Base-by-base conservation (phyloP, 2,888 invertebrate genomes). In the Melinaea marsaeus region DNA sequence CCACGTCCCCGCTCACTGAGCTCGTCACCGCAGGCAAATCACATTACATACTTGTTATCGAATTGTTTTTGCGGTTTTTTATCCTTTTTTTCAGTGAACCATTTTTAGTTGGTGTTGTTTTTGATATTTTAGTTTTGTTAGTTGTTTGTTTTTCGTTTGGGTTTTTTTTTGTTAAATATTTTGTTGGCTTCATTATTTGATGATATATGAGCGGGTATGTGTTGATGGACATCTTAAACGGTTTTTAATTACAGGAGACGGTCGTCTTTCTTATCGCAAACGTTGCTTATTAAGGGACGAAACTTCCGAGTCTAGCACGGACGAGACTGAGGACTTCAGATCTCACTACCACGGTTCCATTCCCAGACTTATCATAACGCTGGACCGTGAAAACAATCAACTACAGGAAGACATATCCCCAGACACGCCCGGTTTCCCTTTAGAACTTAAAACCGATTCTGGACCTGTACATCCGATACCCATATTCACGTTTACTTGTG, bases 1-100 rank as follows among this genome's bases (percentile, higher is more conserved):
- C 86, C 69, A 76, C 86, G 58, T 81, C 87, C 75, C 90, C 90
- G 74, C 86, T 79, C 77, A 74, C 84, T 71, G 90, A 91, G 78
- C 88, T 91, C 78, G 90, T 85, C 74, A 89, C 90, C 66, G 88
- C 90, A 88, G 89, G 90, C 88, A 86, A 79, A 71, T 61, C 64
- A 51, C 32, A 51, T 51, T 51, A 51, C 51, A 51, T 51, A 51
- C 32, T 22, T 61, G 33, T 3, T 35, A 48, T 55, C 7, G 22
- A 55, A 46, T 61, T 69, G 5, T 61, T 67, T 22, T 66, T 69
- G 66, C 66, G 33, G 37, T 56, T 62, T 65, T 65, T 47, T 60
- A 54, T 55, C 58, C 60, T 61, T 60, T 65, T 57, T 46, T 62
- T 64, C 47, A 55, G 57, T 60, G 42, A n/a, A 58, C 56, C 32